Percentiles rank a stretch among this genome's conserved stretches.
Conservation (phyloP, 37 sponge, comb jelly and placozoan species). For the Crambe crambe region DNA sequence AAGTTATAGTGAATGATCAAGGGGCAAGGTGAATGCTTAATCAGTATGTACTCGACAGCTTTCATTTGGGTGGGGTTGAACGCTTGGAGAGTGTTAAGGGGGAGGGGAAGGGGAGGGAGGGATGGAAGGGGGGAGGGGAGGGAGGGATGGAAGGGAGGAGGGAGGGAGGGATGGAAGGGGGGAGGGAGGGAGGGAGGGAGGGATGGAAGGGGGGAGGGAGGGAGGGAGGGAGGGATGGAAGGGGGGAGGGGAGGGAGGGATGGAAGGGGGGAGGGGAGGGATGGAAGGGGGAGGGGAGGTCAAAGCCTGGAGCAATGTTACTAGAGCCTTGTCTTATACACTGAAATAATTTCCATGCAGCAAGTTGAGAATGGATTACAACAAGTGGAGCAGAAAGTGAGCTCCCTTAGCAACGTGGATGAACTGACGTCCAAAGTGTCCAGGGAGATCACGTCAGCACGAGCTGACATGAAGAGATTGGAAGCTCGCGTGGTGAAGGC, state of each 20-base stretch:
- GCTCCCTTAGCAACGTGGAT: not conserved
- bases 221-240: not conserved
- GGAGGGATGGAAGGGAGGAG: not conserved
- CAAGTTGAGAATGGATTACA: not conserved
- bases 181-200: not conserved
- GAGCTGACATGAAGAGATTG: constrained; percentile 35
- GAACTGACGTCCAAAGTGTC: not conserved
- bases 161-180: not conserved
- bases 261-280: not conserved
- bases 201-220: not conserved
- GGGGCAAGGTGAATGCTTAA: no score
- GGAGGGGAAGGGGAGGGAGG: not conserved
- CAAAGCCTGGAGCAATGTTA: no score
- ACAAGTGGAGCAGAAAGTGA: not conserved
- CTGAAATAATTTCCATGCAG: not conserved
- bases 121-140: not conserved
- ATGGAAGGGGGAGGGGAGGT: not conserved
- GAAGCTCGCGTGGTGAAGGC: constrained; percentile 2
- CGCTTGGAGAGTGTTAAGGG: not conserved
- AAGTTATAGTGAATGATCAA: no score
- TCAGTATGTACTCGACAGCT: no score
- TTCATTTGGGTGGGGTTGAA: not conserved
- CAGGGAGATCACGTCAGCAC: constrained; percentile 14
- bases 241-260: not conserved
- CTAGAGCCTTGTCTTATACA: no score